These are phyloP conservation scores for Brachionus manjavacas DNA, from an alignment of 1,140 invertebrate species.

Conservation along the genomic window DNA sequence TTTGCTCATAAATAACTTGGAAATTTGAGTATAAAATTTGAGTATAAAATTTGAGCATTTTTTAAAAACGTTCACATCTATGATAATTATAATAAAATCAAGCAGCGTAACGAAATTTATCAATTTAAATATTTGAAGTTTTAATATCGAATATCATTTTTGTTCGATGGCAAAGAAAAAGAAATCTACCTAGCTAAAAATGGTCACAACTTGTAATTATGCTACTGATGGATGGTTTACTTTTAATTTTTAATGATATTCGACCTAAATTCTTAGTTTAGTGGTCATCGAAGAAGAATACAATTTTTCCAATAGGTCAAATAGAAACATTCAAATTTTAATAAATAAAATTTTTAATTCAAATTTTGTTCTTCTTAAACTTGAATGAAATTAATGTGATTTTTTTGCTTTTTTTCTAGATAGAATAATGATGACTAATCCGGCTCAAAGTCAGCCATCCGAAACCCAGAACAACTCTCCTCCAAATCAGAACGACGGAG, in stretches of 20 bases:
- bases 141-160: background rate
- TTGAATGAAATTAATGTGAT: background rate
- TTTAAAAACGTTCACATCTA: background rate
- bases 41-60: background rate
- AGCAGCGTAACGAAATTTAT: background rate
- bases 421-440: background rate
- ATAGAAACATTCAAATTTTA: background rate
- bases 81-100: conserved; percentile 8
- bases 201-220: background rate
- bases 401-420: background rate
- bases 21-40: background rate
- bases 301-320: background rate
- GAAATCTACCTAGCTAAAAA: background rate
- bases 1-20: background rate
- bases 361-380: background rate
- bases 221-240: conserved; percentile 6
- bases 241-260: conserved; percentile 22
- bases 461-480: background rate
- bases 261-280: background rate
- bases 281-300: background rate
- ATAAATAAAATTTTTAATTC: background rate
- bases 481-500: background rate
- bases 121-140: background rate
- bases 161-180: background rate
- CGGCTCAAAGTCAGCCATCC: background rate